These are phyloP conservation scores for Aproaerema taeniolella DNA, from an alignment of 2,888 invertebrate species.

Conservation along the genomic window DNA sequence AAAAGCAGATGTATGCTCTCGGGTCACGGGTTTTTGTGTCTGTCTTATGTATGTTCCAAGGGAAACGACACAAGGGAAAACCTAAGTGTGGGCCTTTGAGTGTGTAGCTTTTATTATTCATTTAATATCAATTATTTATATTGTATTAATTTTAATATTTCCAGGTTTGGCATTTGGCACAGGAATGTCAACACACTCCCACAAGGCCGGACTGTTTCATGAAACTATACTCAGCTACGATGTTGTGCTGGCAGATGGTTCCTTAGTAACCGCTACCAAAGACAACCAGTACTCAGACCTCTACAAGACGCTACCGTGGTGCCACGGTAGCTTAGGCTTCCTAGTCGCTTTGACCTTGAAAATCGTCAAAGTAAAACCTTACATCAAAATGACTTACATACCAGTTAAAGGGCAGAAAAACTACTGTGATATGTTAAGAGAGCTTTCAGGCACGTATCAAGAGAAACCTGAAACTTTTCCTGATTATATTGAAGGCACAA, in stretches of 20 bases:
- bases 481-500: constrained; percentile 82
- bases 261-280: constrained; percentile 73
- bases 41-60: too few relatives aligned
- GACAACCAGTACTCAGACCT: constrained; percentile 78
- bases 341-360: constrained; percentile 80
- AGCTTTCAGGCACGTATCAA: constrained; percentile 77
- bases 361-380: constrained; percentile 80
- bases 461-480: constrained; percentile 59
- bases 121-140: too few relatives aligned
- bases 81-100: too few relatives aligned
- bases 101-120: too few relatives aligned
- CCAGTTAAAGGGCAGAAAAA: constrained; percentile 79
- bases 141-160: not conserved
- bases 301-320: constrained; percentile 80
- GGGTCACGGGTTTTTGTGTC: too few relatives aligned
- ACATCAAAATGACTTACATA: constrained; percentile 79
- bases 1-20: too few relatives aligned
- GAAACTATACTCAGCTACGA: constrained; percentile 82
- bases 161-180: constrained; percentile 81
- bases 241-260: constrained; percentile 80
- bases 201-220: constrained; percentile 83
- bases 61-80: too few relatives aligned
- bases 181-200: constrained; percentile 86
- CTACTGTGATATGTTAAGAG: constrained; percentile 79
- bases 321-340: constrained; percentile 82